These are phyloP conservation scores for Heloderma charlesbogerti DNA, from an alignment of 2,113 vertebrate species.

Conservation along the genomic window DNA sequence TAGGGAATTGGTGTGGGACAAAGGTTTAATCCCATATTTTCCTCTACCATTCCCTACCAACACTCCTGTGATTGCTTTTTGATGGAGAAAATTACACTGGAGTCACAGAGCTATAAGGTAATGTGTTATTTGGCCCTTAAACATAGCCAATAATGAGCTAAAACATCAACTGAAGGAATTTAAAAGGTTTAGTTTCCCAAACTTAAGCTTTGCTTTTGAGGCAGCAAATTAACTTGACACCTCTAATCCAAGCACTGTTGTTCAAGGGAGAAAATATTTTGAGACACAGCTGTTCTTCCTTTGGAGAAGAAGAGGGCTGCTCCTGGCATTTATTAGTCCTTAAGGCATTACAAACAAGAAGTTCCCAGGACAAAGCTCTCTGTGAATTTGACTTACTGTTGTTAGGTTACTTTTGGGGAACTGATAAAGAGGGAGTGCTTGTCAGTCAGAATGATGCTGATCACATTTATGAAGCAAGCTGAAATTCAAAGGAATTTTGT, in stretches of 20 bases:
- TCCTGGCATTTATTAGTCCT: too few species aligned
- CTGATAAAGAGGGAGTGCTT: neutral
- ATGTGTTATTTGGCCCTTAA: neutral
- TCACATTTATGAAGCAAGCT: neutral
- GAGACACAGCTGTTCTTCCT: too few species aligned
- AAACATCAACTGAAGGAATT: neutral
- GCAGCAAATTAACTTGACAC: neutral
- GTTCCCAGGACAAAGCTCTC: too few species aligned
- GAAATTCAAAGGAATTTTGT: neutral
- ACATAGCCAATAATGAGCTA: neutral
- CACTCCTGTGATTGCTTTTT: too few species aligned
- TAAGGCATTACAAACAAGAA: too few species aligned
- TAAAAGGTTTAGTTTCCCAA: neutral
- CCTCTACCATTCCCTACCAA: too few species aligned
- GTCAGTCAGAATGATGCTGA: neutral
- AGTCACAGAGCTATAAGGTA: neutral
- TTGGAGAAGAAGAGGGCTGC: too few species aligned
- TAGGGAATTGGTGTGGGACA: too few species aligned
- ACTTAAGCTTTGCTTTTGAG: neutral
- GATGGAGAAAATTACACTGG: neutral
- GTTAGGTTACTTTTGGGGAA: too few species aligned
- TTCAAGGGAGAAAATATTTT: neutral
- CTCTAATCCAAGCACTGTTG: neutral
- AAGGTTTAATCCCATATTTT: too few species aligned
- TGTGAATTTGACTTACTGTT: too few species aligned